Evolutionary conservation across 1,140 invertebrate species (phyloP).

Genomic region (Drosophila funebris): DNA sequence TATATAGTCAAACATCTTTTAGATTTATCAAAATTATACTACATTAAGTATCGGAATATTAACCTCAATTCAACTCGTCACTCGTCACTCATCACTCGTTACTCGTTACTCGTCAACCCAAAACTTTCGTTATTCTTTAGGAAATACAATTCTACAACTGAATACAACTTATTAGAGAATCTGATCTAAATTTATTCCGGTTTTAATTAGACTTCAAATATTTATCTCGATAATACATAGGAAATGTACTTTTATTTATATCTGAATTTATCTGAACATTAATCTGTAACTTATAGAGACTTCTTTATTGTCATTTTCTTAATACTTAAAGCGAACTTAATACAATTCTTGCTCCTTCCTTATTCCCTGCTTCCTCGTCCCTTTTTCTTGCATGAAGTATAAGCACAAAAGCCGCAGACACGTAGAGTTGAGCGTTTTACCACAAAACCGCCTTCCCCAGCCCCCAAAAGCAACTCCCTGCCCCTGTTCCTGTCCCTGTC

Average conservation of each 20-base stretch:
- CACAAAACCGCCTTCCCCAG: constrained; percentile 43
- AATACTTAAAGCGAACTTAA: constrained; percentile 16
- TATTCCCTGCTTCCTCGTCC: neutral
- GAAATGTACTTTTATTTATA: neutral
- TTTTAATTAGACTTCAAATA: too few species aligned
- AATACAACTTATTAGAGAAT: too few species aligned
- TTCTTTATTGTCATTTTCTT: constrained; percentile 2
- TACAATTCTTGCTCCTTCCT: neutral
- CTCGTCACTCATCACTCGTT: too few species aligned
- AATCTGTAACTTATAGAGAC: neutral
- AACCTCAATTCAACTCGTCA: too few species aligned
- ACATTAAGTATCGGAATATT: too few species aligned
- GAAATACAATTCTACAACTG: too few species aligned
- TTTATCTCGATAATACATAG: neutral
- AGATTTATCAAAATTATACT: too few species aligned
- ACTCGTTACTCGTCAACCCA: too few species aligned
- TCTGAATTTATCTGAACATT: neutral
- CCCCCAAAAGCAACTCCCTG: neutral
- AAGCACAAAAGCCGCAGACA: constrained; percentile 61
- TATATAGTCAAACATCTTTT: too few species aligned
- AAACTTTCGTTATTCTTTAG: too few species aligned
- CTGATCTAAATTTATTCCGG: too few species aligned
- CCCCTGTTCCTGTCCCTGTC: neutral
- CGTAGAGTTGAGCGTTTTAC: constrained; percentile 75
- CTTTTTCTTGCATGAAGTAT: neutral